These are phyloP conservation scores for Pteropus alecto DNA, from an alignment of 2,113 vertebrate genomes.

Conservation along the genomic window DNA sequence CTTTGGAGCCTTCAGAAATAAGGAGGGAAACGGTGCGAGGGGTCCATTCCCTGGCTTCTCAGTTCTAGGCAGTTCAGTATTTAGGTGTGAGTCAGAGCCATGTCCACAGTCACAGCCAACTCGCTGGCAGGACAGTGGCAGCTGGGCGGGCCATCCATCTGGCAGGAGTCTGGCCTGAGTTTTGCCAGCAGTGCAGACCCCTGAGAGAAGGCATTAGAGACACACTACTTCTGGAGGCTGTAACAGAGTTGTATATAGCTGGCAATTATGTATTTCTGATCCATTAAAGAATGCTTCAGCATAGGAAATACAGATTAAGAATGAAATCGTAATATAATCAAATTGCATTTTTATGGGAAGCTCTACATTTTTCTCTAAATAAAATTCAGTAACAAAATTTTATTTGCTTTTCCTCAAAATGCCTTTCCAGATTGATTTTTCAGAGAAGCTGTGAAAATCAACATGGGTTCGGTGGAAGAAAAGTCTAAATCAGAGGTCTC, in stretches of 20 bases:
- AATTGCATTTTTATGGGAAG: constrained; percentile 76
- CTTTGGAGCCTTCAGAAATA: neutral
- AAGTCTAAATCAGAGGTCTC: neutral
- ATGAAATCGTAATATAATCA: constrained; percentile 74
- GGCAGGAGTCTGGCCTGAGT: neutral
- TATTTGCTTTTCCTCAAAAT: constrained; percentile 55
- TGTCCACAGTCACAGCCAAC: neutral
- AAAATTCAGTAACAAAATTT: constrained; percentile 76
- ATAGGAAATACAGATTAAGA: constrained; percentile 71
- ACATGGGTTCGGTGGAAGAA: neutral
- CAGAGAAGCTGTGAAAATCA: constrained; percentile 38
- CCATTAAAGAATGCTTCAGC: constrained; percentile 67
- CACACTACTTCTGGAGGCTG: constrained; percentile 27
- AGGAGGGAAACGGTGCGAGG: neutral
- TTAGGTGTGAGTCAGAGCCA: neutral
- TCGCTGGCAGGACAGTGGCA: fast-evolving
- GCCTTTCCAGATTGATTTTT: constrained; percentile 70
- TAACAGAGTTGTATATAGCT: neutral
- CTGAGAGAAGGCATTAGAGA: neutral
- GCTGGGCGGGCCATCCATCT: neutral
- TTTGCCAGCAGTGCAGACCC: neutral
- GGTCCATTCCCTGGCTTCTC: neutral
- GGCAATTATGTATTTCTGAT: constrained; percentile 58
- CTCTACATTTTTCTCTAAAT: constrained; percentile 74
- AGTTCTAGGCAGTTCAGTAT: neutral